Evolutionary conservation across 2,113 vertebrate species (phyloP), one percentile per base, ranked within the genome.

Genomic region (Macrotus californicus): DNA sequence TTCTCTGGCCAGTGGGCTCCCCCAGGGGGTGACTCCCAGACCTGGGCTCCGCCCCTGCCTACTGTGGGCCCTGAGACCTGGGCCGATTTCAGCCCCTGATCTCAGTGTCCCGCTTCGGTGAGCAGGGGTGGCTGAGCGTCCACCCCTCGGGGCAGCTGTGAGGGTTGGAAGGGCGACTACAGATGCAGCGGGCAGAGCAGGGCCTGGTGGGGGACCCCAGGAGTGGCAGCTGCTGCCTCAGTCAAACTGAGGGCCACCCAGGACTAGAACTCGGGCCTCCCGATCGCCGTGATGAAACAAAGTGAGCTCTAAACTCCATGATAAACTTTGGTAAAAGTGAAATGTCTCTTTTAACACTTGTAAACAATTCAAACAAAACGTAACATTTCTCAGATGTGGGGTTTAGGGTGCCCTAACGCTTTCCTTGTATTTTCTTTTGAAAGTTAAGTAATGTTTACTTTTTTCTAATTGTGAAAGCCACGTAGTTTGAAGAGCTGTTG

Each of bases 141-240:
- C 41, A 0, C 15, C 1, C 0, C 43, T 34, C 31, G 0, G 0
- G 54, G 34, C 9, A 41, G 18, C 31, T 2, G 6, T 0, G 29
- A n/a, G 19, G 54, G 7, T 14, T 43, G 3, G 9, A 34, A 34
- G 46, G 2, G 16, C 11, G 54, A 61, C 9, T 3, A 2, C 18
- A 19, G 46, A 67, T 2, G 0, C 29, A 5, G 56, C 2, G 6
- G 21, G 1, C 31, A 67, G 36, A 36, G 46, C 16, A 3, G 7
- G n/a, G 39, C 3, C 59, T 11, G 41, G 1, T 3, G 1, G 15
- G 26, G 41, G 18, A 22, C 31, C 22, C 43, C 46, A 1, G 54
- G 46, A 52, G 22, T 0, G 8, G 50, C 10, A 6, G 85, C 19
- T 2, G 4, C 43, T 7, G 19, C 11, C 70, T 34, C 19, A 0